phyloP scores from a whole-genome alignment of 2,888 invertebrate species.

The Microctonus brassicae region DNA sequence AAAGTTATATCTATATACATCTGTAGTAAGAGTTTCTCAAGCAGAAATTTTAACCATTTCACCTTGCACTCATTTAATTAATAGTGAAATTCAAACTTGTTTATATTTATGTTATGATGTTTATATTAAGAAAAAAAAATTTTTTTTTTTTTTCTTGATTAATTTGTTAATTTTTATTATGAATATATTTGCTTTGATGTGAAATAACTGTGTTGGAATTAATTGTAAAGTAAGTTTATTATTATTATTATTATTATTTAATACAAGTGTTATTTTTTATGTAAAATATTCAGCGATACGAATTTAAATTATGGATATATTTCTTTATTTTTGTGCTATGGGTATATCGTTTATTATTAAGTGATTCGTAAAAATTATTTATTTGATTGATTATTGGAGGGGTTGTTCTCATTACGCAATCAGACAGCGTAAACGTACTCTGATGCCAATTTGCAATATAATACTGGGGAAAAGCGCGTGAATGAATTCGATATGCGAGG shows the following conservation, averaged over 20 bases:
- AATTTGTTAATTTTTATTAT: too few species aligned
- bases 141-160: too few species aligned
- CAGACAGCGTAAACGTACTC: neutral
- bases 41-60: neutral
- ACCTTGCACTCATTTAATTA: neutral
- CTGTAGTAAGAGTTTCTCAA: neutral
- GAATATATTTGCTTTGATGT: too few species aligned
- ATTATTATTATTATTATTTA: neutral
- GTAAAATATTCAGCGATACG: neutral
- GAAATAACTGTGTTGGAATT: too few species aligned
- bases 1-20: too few species aligned
- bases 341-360: neutral
- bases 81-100: neutral
- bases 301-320: neutral
- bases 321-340: neutral
- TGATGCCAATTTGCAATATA: neutral
- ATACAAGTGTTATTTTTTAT: too few species aligned
- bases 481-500: constrained; percentile 27
- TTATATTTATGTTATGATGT: neutral
- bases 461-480: neutral
- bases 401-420: neutral
- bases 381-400: neutral
- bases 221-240: too few species aligned
- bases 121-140: neutral
- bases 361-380: neutral